Evolutionary conservation across 2,113 vertebrate genomes (phyloP), one percentile per base, ranked within the genome.

Genomic region (Sinocyclocheilus rhinocerous): DNA sequence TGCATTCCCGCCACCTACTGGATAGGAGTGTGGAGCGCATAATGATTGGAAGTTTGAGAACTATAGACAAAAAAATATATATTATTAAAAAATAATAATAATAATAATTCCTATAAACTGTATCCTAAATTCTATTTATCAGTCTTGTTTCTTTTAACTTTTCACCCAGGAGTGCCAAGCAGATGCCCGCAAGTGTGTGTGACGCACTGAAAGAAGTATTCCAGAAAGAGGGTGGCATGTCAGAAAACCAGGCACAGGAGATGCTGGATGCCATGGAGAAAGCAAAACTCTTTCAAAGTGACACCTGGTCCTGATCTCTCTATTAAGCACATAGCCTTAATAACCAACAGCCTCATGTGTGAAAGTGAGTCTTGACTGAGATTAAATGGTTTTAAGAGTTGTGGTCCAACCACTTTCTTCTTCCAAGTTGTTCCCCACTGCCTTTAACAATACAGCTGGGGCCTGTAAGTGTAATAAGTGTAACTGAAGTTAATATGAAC

Each of bases 221-320:
- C 90, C 94, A 95, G 92, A 91, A 93, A 67, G 91, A 96, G 48
- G 98, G 98, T 0, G 92, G 92, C 1, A 84, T 97, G 61, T 96
- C 96, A 0, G 52, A 88, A 0, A 67, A 89, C 0, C 95, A 96
- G 0, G 95, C 97, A 0, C 89, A 96, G 8, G 88, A 95, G 72
- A 94, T 96, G 93, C 93, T 99, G 4, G 45, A 57, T 6, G 84
- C 79, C 87, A 95, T 99, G 91, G 97, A 98, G 91, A 95, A 88
- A 76, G 88, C 86, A 0, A 92, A 86, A n/a, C 96, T 91, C n/a
- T 95, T 97, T 90, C 98, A 99, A 93, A 94, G 92, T 0, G 98
- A 99, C 91, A 99, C 98, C 18, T 99, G 98, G 98, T 97, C 97
- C 0, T 99, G 91, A 95, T 84, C 61, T 33, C 42, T 81, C 18